A percentile compares a stretch with the other conserved stretches of the same genome.
phyloP scores from a whole-genome alignment of 2,888 invertebrate genomes.

The Stenodera caucasica region DNA sequence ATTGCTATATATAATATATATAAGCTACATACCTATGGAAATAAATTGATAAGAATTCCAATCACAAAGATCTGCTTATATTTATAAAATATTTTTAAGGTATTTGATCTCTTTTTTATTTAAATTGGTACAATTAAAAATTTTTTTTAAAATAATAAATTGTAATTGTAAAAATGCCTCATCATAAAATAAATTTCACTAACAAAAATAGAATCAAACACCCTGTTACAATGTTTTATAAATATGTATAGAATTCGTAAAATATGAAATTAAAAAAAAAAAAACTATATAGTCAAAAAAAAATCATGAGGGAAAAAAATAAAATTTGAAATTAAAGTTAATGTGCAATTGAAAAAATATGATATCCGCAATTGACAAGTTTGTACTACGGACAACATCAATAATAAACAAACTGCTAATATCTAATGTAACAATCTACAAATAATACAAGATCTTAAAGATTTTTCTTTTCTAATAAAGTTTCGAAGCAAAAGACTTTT shows the following conservation, averaged over 20 bases:
- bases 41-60: not conserved
- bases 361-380: slow-evolving; percentile 29
- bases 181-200: not conserved
- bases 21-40: slow-evolving; percentile 2
- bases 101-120: not conserved
- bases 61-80: slow-evolving; percentile 3
- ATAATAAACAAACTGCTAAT: slow-evolving; percentile 24
- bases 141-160: not conserved
- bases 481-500: slow-evolving; percentile 22
- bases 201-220: not conserved
- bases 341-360: slow-evolving; percentile 21
- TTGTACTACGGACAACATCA: slow-evolving; percentile 31
- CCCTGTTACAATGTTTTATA: not conserved
- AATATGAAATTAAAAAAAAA: not conserved
- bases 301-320: not conserved
- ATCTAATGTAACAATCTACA: slow-evolving; percentile 30
- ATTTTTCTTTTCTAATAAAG: slow-evolving; percentile 11
- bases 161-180: not conserved
- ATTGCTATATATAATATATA: slow-evolving; percentile 20
- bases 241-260: not conserved
- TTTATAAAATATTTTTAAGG: slow-evolving; percentile 1
- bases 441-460: slow-evolving; percentile 31
- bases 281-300: not conserved
- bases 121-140: not conserved
- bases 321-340: slow-evolving; percentile 8